Percentiles rank a stretch among this genome's conserved stretches.
phyloP scores from a whole-genome alignment of 1,140 invertebrate genomes.

The Tetramorium simillimum region DNA sequence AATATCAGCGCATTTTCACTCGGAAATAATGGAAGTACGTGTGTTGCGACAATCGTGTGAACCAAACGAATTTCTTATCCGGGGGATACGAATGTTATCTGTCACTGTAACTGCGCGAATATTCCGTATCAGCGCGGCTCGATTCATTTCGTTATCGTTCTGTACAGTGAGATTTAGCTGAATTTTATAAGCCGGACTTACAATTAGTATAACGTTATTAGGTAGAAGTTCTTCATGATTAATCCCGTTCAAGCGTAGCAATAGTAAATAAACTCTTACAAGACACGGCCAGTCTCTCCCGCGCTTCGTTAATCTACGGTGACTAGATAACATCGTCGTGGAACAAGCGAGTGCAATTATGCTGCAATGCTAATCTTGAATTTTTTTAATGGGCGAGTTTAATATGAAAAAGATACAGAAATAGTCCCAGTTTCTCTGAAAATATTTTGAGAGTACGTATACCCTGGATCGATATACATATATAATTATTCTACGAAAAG shows the following conservation, averaged over 20 bases:
- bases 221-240: slow-evolving; percentile 54
- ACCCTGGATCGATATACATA: neutral
- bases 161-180: slow-evolving; percentile 72
- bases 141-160: slow-evolving; percentile 58
- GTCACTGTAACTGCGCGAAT: slow-evolving; percentile 48
- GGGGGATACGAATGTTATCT: slow-evolving; percentile 28
- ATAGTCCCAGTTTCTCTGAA: neutral
- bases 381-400: neutral
- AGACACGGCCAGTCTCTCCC: slow-evolving; percentile 45
- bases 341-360: slow-evolving; percentile 27
- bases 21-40: neutral
- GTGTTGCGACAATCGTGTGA: slow-evolving; percentile 14
- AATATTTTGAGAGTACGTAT: neutral
- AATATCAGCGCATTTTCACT: neutral
- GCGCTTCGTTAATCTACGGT: slow-evolving; percentile 21
- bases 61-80: neutral
- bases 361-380: neutral
- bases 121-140: slow-evolving; percentile 32
- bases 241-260: slow-evolving; percentile 51
- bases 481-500: neutral
- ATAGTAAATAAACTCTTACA: slow-evolving; percentile 47
- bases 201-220: slow-evolving; percentile 45
- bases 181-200: slow-evolving; percentile 57
- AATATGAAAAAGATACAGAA: neutral
- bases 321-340: slow-evolving; percentile 43